phyloP scores from a whole-genome alignment of 2,888 invertebrate genomes.

The Mimas tiliae region DNA sequence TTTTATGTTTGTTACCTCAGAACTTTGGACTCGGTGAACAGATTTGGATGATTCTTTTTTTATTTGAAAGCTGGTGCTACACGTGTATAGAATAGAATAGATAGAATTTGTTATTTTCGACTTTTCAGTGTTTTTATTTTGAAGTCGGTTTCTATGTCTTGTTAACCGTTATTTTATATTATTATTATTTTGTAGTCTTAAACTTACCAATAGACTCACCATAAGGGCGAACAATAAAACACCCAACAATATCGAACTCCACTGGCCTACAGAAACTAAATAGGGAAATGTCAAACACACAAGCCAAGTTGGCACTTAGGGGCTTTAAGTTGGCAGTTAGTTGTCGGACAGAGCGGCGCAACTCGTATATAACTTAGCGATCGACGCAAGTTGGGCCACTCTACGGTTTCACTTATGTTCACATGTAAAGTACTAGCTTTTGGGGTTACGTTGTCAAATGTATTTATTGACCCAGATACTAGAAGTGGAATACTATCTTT shows the following conservation, averaged over 20 bases:
- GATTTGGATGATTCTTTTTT: too few species aligned
- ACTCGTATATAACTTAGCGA: slow-evolving; percentile 8
- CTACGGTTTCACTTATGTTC: slow-evolving; percentile 10
- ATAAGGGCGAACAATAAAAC: neutral
- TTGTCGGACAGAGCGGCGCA: neutral
- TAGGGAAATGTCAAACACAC: slow-evolving; percentile 17
- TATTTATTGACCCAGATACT: neutral
- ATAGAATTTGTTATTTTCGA: too few species aligned
- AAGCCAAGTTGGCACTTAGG: slow-evolving; percentile 20
- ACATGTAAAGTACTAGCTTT: neutral
- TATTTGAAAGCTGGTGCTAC: too few species aligned
- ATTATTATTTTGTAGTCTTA: too few species aligned
- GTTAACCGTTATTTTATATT: too few species aligned
- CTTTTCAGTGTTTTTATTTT: too few species aligned
- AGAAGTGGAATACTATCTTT: neutral
- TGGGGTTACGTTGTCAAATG: neutral
- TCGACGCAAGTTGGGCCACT: neutral
- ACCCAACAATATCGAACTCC: neutral
- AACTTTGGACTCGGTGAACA: too few species aligned
- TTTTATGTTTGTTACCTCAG: too few species aligned
- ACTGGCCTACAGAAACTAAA: neutral
- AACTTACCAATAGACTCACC: too few species aligned
- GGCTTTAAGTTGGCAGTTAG: slow-evolving; percentile 6
- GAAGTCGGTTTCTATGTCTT: too few species aligned
- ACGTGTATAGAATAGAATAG: too few species aligned